Conservation (phyloP, 2,113 vertebrate genomes). For the Sebastes schlegelii region DNA sequence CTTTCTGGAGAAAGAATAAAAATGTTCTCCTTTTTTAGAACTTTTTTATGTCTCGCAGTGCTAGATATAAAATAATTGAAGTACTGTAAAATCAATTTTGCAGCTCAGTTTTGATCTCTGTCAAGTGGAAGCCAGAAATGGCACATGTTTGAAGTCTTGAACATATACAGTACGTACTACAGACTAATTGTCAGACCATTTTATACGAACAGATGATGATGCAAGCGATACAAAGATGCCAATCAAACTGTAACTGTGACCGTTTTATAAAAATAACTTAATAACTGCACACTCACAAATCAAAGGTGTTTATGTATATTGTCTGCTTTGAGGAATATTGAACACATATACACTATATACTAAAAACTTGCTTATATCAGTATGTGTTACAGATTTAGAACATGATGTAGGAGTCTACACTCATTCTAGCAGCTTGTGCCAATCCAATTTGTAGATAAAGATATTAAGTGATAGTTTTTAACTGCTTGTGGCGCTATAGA, state of each 20-base stretch:
- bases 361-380: background rate
- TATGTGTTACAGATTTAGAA: background rate
- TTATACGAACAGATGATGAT: background rate
- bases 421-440: background rate
- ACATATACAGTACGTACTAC: background rate
- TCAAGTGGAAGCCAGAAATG: too few species aligned
- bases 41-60: background rate
- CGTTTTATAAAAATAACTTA: too few species aligned
- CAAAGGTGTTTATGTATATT: background rate
- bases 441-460: background rate
- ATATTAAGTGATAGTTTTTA: background rate
- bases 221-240: background rate
- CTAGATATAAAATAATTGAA: background rate
- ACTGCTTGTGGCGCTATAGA: background rate
- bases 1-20: conserved; percentile 4
- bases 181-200: too few species aligned
- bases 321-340: background rate
- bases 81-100: background rate
- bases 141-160: background rate
- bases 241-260: background rate
- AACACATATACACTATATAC: background rate
- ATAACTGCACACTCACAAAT: background rate
- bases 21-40: background rate
- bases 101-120: background rate
- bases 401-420: background rate